Conservation (phyloP, 2,888 invertebrate species). For the Eupelmus urozonus region DNA sequence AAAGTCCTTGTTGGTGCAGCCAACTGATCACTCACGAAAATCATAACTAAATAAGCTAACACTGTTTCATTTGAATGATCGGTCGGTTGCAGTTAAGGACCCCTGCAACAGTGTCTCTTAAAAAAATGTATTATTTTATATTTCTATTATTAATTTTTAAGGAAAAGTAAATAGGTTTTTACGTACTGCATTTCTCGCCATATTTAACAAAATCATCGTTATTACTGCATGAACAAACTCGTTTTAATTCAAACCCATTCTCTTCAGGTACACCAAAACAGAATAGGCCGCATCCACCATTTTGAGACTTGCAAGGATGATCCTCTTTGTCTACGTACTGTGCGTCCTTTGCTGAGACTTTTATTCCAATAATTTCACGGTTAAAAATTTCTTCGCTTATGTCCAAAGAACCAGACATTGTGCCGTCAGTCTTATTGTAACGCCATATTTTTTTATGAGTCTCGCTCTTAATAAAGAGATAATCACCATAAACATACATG, state of each 20-base stretch:
- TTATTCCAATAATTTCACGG: neutral
- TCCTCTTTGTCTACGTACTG: neutral
- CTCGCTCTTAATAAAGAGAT: neutral
- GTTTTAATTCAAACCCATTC: neutral
- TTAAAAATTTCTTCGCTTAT: neutral
- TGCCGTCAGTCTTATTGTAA: neutral
- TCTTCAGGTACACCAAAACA: conserved; percentile 4
- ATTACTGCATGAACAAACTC: neutral
- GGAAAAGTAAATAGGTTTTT: too few species aligned
- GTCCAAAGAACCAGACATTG: neutral
- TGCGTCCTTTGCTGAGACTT: conserved; percentile 9
- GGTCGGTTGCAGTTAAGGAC: too few species aligned
- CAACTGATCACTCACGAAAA: too few species aligned
- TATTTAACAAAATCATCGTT: neutral
- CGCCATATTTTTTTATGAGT: neutral
- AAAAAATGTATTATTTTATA: too few species aligned
- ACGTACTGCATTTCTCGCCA: neutral
- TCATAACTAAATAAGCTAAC: too few species aligned
- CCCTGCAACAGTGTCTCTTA: too few species aligned
- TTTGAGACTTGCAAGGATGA: neutral
- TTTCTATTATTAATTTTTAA: too few species aligned
- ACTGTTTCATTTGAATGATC: too few species aligned
- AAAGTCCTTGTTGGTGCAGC: too few species aligned
- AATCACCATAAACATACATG: neutral
- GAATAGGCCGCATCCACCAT: neutral